Conservation (phyloP, 2,113 vertebrate species). For the Eulacestoma nigropectus region DNA sequence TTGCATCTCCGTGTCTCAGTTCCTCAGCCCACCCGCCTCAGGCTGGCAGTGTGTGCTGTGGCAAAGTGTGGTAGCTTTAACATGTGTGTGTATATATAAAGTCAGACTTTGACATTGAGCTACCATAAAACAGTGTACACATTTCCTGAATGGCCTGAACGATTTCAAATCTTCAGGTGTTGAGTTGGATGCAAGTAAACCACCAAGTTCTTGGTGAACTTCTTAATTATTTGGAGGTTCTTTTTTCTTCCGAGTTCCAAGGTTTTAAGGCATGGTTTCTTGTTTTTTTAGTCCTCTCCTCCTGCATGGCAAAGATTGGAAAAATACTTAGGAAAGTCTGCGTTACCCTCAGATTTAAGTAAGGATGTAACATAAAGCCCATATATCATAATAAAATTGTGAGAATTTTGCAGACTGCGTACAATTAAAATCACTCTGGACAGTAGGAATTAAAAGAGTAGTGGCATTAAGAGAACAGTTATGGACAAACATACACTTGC, state of each 20-base stretch:
- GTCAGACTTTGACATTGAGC: neutral
- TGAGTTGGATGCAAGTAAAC: neutral
- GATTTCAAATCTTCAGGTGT: neutral
- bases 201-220: neutral
- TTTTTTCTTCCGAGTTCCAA: neutral
- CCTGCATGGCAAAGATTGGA: neutral
- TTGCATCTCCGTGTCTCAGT: neutral
- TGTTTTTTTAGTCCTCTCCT: neutral
- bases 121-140: neutral
- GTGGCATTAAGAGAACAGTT: neutral
- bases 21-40: neutral
- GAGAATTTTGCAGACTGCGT: neutral
- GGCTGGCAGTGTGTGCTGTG: neutral
- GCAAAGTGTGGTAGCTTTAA: neutral
- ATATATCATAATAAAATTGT: neutral
- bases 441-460: neutral
- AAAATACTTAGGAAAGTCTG: neutral
- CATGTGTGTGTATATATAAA: rapidly evolving
- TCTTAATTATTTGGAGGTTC: neutral
- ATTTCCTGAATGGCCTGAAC: neutral
- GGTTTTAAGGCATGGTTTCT: neutral
- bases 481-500: neutral
- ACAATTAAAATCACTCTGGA: neutral
- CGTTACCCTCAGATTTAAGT: neutral
- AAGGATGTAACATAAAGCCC: neutral